Base-by-base conservation (phyloP, 2,113 vertebrate species). In the Muntiacus muntjak region DNA sequence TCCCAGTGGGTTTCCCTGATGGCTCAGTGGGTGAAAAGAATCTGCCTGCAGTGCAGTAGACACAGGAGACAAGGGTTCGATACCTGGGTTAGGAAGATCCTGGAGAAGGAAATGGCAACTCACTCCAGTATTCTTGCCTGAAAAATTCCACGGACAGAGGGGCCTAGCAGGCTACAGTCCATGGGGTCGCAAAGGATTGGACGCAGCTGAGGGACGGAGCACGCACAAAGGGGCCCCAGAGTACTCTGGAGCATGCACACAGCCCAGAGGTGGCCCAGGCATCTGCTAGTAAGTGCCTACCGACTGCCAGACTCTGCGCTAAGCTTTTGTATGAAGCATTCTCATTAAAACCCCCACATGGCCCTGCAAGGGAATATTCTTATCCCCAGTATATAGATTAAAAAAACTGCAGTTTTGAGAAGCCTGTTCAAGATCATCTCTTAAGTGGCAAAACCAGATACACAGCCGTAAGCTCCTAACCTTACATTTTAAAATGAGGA, bases 151-250 rank as follows among this genome's bases (percentile, higher is more conserved):
- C 0, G 12, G 40, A 76, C 23, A 43, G 40, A 76, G 40, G 71
- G 23, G 71, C 40, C 71, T 14, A 76, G 71, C 23, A 2, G 40
- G 40, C 40, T 76, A 3, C 23, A 26, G 71, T 76, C 71, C 40
- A 76, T 43, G 40, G 71, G 40, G 40, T 76, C 40, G 0, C 5
- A 43, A 76, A 76, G 71, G 40, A 7, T 0, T 76, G 40, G 71
- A 76, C 40, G 25, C 23, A 26, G 7, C 23, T 76, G 71, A 76
- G 71, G 36, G 71, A 76, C 21, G 13, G 26, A 76, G 71, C 36
- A 7, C 0, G 1, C 21, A 26, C 23, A 43, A n/a, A 2, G 4
- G 19, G n/a, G 0, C 47, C 50, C 55, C 52, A 40, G 8, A 17
- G 45, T 57, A 25, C 30, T 45, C 4, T 5, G 43, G 47, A 74